A percentile compares a stretch with the other conserved stretches of the same genome.
Conservation (phyloP, 2,888 invertebrate species). For the Lucinisca nassula region DNA sequence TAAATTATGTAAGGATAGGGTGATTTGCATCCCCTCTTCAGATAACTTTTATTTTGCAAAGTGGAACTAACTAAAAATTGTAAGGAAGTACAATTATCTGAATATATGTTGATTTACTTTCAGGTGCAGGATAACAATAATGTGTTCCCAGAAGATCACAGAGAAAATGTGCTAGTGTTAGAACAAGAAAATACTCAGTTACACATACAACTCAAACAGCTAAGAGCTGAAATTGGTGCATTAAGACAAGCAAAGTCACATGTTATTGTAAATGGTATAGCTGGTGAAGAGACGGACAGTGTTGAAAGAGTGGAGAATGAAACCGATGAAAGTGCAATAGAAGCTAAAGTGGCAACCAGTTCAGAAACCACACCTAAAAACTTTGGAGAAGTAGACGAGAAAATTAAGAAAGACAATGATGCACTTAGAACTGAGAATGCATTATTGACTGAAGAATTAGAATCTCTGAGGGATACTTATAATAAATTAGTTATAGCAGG, state of each 20-base stretch:
- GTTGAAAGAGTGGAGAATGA: not conserved
- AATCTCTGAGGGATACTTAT: conserved; percentile 77
- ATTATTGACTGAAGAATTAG: conserved; percentile 75
- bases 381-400: conserved; percentile 40
- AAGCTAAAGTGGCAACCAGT: conserved; percentile 34
- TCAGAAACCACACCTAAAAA: conserved; percentile 43
- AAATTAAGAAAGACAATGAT: conserved; percentile 66
- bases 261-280: not conserved
- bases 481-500: conserved; percentile 79
- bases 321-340: conserved; percentile 45
- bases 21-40: too few relatives aligned
- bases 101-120: not conserved
- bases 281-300: conserved; percentile 1
- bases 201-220: conserved; percentile 58
- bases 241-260: conserved; percentile 23
- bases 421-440: conserved; percentile 65
- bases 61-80: too few relatives aligned
- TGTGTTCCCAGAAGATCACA: conserved; percentile 64
- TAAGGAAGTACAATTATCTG: too few relatives aligned
- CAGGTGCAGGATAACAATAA: conserved; percentile 52
- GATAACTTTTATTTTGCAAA: too few relatives aligned
- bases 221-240: conserved; percentile 51
- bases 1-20: too few relatives aligned
- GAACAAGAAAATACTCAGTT: conserved; percentile 68
- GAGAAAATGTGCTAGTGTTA: conserved; percentile 53